Percentiles rank a stretch among this genome's conserved stretches.
phyloP scores from a whole-genome alignment of 2,888 invertebrate genomes.

The Tetragnatha montana region DNA sequence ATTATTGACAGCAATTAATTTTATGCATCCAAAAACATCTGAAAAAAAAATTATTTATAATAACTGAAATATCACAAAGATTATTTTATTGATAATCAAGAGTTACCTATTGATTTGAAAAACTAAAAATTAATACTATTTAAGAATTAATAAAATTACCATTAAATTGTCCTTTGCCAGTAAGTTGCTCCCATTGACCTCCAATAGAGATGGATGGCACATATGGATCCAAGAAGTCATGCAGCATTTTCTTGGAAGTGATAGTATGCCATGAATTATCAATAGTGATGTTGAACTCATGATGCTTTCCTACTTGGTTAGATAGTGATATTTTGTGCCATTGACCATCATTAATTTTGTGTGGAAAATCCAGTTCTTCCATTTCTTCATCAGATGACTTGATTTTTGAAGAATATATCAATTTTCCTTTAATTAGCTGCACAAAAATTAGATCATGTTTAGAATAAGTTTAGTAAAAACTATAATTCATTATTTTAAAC shows the following conservation, averaged over 20 bases:
- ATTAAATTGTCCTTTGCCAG: conserved; percentile 64
- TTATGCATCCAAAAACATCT: conserved; percentile 87
- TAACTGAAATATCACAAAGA: neutral
- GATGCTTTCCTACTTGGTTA: conserved; percentile 76
- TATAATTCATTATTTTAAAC: too few species aligned
- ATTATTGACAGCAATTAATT: conserved; percentile 91
- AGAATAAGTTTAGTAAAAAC: too few species aligned
- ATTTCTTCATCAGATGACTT: conserved; percentile 84
- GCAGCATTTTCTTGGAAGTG: conserved; percentile 80
- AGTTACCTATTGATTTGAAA: neutral
- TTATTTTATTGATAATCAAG: neutral
- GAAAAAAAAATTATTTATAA: conserved; percentile 33
- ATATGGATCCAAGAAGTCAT: conserved; percentile 94
- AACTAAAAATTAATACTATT: neutral
- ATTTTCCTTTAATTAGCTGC: conserved; percentile 83
- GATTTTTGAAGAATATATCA: conserved; percentile 87
- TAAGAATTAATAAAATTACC: conserved; percentile 32
- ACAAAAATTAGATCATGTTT: conserved; percentile 59
- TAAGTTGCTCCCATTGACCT: conserved; percentile 72
- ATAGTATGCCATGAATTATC: conserved; percentile 54
- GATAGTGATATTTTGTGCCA: conserved; percentile 92
- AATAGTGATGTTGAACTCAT: conserved; percentile 88
- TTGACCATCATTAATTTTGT: conserved; percentile 83
- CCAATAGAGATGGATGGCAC: conserved; percentile 88
- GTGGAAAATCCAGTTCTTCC: conserved; percentile 79